These are phyloP conservation scores for Lottia scabra DNA, from an alignment of 2,888 invertebrate genomes.

Conservation along the genomic window DNA sequence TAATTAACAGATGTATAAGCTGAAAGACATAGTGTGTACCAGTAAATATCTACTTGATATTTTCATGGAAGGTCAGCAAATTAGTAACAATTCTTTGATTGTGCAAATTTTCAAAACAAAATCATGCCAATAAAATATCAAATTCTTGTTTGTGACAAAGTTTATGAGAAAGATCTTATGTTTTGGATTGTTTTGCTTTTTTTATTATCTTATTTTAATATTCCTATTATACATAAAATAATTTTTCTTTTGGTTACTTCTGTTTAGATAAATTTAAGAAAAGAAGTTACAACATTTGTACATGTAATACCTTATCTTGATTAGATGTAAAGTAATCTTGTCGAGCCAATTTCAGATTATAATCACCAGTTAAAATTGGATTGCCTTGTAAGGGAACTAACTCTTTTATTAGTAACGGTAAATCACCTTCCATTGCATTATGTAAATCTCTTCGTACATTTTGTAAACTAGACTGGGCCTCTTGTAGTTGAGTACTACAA, in stretches of 20 bases:
- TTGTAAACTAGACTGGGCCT: slow-evolving; percentile 28
- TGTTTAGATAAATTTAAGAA: background rate
- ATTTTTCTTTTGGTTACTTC: too few species aligned
- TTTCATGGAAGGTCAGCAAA: too few species aligned
- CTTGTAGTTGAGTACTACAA: slow-evolving; percentile 36
- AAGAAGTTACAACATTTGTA: background rate
- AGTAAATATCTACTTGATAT: too few species aligned
- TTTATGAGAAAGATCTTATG: too few species aligned
- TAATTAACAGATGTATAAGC: slow-evolving; percentile 59
- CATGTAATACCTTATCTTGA: slow-evolving; percentile 59
- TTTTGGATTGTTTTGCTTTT: too few species aligned
- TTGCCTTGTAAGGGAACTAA: slow-evolving; percentile 56
- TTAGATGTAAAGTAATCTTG: slow-evolving; percentile 65
- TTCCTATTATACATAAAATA: background rate
- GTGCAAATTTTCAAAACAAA: too few species aligned
- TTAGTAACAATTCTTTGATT: too few species aligned
- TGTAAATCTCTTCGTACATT: slow-evolving; percentile 37
- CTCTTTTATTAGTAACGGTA: slow-evolving; percentile 56
- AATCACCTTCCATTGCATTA: slow-evolving; percentile 37
- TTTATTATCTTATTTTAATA: too few species aligned
- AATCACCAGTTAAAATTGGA: slow-evolving; percentile 63
- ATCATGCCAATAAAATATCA: too few species aligned
- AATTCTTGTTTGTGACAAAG: too few species aligned
- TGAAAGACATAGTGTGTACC: slow-evolving; percentile 32
- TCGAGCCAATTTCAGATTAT: slow-evolving; percentile 61